phyloP scores from a whole-genome alignment of 2,797 vertebrate species.

The Cyprinella venusta region DNA sequence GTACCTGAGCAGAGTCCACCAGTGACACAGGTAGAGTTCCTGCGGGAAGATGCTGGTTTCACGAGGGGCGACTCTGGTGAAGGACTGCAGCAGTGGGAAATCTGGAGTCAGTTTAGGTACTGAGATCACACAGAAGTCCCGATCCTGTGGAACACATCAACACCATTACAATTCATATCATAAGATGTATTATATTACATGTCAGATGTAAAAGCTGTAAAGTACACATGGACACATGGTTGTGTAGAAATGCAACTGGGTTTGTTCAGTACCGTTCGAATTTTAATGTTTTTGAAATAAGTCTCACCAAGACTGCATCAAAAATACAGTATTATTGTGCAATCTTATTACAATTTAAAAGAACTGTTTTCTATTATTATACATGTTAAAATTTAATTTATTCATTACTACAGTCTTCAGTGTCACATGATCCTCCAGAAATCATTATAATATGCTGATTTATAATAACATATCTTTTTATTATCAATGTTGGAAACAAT shows the following conservation, averaged over 20 bases:
- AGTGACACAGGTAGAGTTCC: slow-evolving; percentile 87
- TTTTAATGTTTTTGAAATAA: neutral
- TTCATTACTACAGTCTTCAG: neutral
- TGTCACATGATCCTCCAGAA: neutral
- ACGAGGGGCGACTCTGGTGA: slow-evolving; percentile 75
- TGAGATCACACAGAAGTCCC: slow-evolving; percentile 84
- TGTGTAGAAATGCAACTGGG: neutral
- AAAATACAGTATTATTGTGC: neutral
- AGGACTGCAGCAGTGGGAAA: slow-evolving; percentile 83
- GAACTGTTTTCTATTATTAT: neutral
- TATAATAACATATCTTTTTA: neutral
- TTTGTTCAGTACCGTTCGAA: neutral
- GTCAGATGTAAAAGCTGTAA: neutral
- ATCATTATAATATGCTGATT: neutral
- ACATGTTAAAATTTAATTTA: neutral
- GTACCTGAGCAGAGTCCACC: slow-evolving; percentile 81
- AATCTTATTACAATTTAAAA: neutral
- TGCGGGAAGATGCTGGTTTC: slow-evolving; percentile 62
- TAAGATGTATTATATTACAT: neutral
- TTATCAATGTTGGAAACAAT: neutral
- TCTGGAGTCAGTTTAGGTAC: slow-evolving; percentile 78
- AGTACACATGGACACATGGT: neutral
- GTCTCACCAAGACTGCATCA: too few relatives aligned
- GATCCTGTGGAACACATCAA: slow-evolving; percentile 73
- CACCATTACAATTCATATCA: neutral